Base-by-base conservation (phyloP, 1,140 invertebrate species). In the Cyrtorhinus lividipennis region DNA sequence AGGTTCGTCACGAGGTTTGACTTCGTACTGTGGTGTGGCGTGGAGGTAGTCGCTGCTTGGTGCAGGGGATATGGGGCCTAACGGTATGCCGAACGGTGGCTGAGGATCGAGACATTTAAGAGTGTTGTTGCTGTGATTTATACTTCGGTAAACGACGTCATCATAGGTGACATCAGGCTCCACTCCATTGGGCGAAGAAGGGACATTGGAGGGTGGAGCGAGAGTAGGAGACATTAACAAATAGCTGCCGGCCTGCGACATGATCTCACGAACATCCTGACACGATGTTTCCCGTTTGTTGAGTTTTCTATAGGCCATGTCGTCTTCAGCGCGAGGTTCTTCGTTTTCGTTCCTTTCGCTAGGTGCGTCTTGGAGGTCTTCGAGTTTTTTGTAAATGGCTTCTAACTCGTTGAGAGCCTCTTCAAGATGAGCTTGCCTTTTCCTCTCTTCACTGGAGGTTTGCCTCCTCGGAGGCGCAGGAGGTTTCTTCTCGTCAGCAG, bases 341-440 rank as follows among this genome's bases (percentile, higher is more conserved):
- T 62, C 59, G 44, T 46, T 61, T 15, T 62, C 59, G 44, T 46
- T 61, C 13, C 25, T 30, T n/a, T 58, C 58, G 45, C 24, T 58
- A 46, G 89, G 74, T 72, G 90, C 87, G 68, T 90, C 87, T 70
- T 92, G 90, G 1, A 83, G 85, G 18, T 92, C 74, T 15, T 83
- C 80, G 22, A 92, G 75, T 66, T 85, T 89, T 67, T 90, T 88
- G 73, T 92, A 93, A 70, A 94, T 92, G 15, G 86, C 84, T 76
- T 95, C 91, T 26, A 95, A 72, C 73, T 94, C 91, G 67, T 84
- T 84, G 5, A 94, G 75, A 48, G 89, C 90, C 68, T 92, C 88
- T 71, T 92, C 89, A 24, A 91, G 76, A 73, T 90, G 91, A 0
- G 86, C 86, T 68, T 81, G 82, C 66, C 79, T 75, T 64, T 75